Evolutionary conservation across 2,113 vertebrate genomes (phyloP).

Genomic region (Oryzias celebensis): DNA sequence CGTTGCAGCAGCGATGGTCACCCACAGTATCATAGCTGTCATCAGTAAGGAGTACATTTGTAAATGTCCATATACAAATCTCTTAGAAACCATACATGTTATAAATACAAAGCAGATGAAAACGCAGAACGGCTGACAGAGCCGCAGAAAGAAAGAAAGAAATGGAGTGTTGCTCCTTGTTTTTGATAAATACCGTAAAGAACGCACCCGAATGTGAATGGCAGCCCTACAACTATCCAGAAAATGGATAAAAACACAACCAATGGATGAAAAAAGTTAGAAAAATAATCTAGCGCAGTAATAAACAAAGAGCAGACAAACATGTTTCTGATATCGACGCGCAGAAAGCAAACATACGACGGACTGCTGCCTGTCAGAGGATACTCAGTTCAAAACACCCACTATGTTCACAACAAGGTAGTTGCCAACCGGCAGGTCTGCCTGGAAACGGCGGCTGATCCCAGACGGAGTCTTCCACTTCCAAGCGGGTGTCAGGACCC

Average conservation of each 20-base stretch:
- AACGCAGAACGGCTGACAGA: slow-evolving; percentile 49
- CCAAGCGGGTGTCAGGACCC: slow-evolving; percentile 34
- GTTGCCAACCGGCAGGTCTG: slow-evolving; percentile 51
- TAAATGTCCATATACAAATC: slow-evolving; percentile 71
- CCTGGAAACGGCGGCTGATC: slow-evolving; percentile 32
- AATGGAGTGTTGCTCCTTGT: slow-evolving; percentile 41
- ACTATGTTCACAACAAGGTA: slow-evolving; percentile 53
- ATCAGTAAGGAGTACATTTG: slow-evolving; percentile 72
- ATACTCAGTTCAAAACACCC: slow-evolving; percentile 65
- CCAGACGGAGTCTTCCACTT: slow-evolving; percentile 56
- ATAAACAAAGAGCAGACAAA: slow-evolving; percentile 61
- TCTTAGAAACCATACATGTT: slow-evolving; percentile 71
- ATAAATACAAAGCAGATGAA: slow-evolving; percentile 71
- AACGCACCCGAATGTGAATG: slow-evolving; percentile 42
- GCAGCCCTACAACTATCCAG: slow-evolving; percentile 69
- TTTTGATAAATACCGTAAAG: slow-evolving; percentile 70
- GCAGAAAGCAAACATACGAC: slow-evolving; percentile 57
- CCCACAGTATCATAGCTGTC: slow-evolving; percentile 74
- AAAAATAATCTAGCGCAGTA: slow-evolving; percentile 63
- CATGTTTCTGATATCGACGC: slow-evolving; percentile 41
- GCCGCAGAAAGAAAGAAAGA: slow-evolving; percentile 54
- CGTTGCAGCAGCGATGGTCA: slow-evolving; percentile 12
- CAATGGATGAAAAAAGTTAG: slow-evolving; percentile 61
- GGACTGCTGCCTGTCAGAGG: slow-evolving; percentile 57
- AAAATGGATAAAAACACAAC: slow-evolving; percentile 66